Percentiles rank a stretch among this genome's conserved stretches.
Evolutionary conservation across 2,797 vertebrate species (phyloP).

Genomic region (Trachops cirrhosus): DNA sequence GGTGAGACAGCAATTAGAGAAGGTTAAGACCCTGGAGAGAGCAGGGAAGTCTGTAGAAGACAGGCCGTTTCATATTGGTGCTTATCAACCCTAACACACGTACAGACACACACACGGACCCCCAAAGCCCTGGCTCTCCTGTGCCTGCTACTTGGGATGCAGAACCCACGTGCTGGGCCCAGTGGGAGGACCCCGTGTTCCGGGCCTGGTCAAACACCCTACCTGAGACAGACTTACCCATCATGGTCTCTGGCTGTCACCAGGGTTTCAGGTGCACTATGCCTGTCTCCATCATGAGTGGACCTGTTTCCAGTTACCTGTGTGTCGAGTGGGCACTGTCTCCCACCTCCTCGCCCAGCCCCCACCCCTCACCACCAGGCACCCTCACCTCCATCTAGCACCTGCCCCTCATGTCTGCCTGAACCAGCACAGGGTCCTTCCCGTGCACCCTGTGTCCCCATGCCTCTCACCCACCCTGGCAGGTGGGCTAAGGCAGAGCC

Average conservation of each 20-base stretch:
- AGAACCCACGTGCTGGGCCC: background rate
- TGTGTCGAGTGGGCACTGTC: background rate
- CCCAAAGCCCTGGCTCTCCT: background rate
- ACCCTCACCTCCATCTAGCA: background rate
- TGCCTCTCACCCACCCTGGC: background rate
- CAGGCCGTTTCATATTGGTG: background rate
- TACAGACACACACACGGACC: accelerated
- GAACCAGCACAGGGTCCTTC: background rate
- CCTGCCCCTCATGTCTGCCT: background rate
- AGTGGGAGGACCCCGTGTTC: accelerated
- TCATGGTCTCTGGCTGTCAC: too few species aligned
- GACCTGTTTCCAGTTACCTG: too few species aligned
- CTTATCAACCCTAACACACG: background rate
- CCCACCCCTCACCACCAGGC: background rate
- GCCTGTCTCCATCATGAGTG: accelerated
- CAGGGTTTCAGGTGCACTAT: background rate
- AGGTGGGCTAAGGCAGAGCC: constrained; percentile 71
- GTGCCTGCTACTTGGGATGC: background rate
- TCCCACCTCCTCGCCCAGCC: background rate
- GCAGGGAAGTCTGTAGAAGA: background rate
- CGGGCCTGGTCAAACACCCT: background rate
- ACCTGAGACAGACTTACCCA: background rate
- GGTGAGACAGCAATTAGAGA: background rate
- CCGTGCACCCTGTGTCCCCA: background rate
- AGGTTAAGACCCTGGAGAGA: background rate